Conservation (phyloP, 2,797 vertebrate species). For the Trichosurus vulpecula region DNA sequence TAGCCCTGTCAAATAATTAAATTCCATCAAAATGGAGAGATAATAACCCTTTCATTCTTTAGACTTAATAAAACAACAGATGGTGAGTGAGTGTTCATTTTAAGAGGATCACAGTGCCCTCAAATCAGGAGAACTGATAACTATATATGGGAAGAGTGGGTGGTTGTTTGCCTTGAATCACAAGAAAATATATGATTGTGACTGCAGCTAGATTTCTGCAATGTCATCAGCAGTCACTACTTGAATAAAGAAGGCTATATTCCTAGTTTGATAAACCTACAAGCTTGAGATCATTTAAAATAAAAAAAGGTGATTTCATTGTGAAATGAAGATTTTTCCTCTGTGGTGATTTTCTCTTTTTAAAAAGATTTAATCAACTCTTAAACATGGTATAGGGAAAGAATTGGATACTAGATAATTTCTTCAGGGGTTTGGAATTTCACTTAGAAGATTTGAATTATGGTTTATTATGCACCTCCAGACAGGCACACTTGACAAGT, state of each 20-base stretch:
- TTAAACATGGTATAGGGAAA: neutral
- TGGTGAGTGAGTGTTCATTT: neutral
- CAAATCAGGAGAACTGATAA: neutral
- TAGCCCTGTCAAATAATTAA: neutral
- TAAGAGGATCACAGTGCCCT: neutral
- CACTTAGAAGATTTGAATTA: neutral
- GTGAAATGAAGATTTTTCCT: neutral
- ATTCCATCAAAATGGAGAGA: fast-evolving
- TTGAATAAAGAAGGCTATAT: neutral
- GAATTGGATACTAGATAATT: neutral
- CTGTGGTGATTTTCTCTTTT: neutral
- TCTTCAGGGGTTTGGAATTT: neutral
- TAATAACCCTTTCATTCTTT: neutral
- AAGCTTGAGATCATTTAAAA: neutral
- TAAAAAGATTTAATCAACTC: neutral
- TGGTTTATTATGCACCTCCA: neutral
- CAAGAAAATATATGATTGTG: neutral
- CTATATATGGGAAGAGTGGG: neutral
- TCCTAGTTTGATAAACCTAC: no score
- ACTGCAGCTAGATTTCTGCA: neutral
- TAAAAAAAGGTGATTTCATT: neutral
- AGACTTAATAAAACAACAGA: neutral
- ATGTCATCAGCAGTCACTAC: neutral
- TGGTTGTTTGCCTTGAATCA: neutral
- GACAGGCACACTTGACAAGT: neutral